phyloP scores from a whole-genome alignment of 2,888 invertebrate species.

The Drosophila maculinotata region DNA sequence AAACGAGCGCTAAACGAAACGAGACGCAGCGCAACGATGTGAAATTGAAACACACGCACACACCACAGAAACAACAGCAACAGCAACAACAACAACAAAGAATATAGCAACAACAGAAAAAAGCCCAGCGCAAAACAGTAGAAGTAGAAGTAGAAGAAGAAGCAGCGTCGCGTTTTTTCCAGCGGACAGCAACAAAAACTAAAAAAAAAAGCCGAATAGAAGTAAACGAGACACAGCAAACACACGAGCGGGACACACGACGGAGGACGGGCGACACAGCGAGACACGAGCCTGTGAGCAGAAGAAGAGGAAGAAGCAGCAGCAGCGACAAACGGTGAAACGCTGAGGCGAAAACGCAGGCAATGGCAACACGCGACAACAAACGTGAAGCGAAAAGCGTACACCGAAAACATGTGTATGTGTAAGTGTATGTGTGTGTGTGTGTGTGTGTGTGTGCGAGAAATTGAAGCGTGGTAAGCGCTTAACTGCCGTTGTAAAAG shows the following conservation, averaged over 20 bases:
- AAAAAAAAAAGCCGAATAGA: conserved; percentile 12
- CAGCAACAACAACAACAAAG: conserved; percentile 20
- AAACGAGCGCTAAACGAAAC: conserved; percentile 25
- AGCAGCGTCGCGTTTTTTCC: conserved; percentile 16
- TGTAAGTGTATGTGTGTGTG: background rate
- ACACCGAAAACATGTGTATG: conserved; percentile 44
- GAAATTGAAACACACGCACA: conserved; percentile 55
- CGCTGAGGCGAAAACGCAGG: conserved; percentile 45
- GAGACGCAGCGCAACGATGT: conserved; percentile 28
- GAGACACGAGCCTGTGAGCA: conserved; percentile 24
- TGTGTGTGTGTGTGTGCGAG: conserved; percentile 47
- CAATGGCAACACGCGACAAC: conserved; percentile 51
- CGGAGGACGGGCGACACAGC: conserved; percentile 7
- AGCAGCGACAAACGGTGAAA: conserved; percentile 22
- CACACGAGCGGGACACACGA: conserved; percentile 34
- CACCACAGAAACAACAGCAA: conserved; percentile 2
- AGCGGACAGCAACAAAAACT: conserved; percentile 8
- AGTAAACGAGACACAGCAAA: conserved; percentile 20
- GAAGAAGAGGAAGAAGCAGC: conserved; percentile 14
- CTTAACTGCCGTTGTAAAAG: conserved; percentile 72
- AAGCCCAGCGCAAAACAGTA: conserved; percentile 38
- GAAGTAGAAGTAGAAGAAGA: conserved; percentile 21
- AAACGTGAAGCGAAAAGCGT: conserved; percentile 45
- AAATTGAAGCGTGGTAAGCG: conserved; percentile 80
- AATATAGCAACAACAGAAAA: too few species aligned